phyloP scores from a whole-genome alignment of 2,888 invertebrate species.

The Melanotus villosus region DNA sequence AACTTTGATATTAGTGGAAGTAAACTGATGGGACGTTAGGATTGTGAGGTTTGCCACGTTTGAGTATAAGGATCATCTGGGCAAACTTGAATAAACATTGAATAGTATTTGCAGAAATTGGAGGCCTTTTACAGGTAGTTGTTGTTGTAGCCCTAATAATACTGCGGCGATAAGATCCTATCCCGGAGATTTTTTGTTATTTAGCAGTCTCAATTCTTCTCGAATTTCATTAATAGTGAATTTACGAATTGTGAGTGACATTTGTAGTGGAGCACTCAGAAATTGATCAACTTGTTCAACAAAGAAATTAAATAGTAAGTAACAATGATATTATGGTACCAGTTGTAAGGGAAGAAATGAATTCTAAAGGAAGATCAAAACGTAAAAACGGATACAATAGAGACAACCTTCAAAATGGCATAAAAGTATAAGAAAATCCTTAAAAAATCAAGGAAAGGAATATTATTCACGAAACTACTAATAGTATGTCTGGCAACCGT shows the following conservation, averaged over 20 bases:
- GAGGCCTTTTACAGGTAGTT: conserved; percentile 1
- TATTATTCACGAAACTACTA: too few species aligned
- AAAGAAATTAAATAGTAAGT: too few species aligned
- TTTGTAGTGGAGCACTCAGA: conserved; percentile 1
- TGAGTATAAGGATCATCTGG: not conserved
- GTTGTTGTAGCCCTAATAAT: not conserved
- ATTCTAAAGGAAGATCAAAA: too few species aligned
- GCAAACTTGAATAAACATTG: not conserved
- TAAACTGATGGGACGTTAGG: not conserved
- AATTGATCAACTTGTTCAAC: not conserved
- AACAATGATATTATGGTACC: too few species aligned
- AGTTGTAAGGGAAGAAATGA: too few species aligned
- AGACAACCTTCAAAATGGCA: too few species aligned
- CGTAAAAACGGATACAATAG: too few species aligned
- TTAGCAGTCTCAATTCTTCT: not conserved
- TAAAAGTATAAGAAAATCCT: too few species aligned
- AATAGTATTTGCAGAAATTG: conserved; percentile 5
- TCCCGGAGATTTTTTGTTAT: not conserved
- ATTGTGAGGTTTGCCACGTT: not conserved
- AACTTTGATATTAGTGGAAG: conserved; percentile 1
- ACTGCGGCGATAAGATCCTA: not conserved
- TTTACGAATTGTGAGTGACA: conserved; percentile 1
- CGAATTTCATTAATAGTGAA: conserved; percentile 2
- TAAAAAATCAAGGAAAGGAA: too few species aligned
- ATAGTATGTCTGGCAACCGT: too few species aligned